A percentile compares a stretch with the other conserved stretches of the same genome.
Evolutionary conservation across 2,888 invertebrate genomes (phyloP).

Genomic region (Steinernema hermaphroditum): DNA sequence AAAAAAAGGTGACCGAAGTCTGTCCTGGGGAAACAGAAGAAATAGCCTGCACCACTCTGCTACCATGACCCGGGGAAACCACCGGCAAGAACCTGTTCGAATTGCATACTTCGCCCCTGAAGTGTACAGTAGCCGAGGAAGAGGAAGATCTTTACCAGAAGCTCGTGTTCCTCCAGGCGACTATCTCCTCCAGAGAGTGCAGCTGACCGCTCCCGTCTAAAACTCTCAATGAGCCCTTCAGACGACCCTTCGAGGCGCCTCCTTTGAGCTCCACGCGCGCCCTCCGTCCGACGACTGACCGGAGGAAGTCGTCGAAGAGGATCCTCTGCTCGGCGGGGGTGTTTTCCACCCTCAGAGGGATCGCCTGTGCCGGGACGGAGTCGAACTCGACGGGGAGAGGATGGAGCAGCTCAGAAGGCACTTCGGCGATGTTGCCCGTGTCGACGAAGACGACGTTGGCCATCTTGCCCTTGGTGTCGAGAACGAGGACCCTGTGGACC

Average conservation of each 20-base stretch:
- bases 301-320: conserved; percentile 11
- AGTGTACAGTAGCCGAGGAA: not conserved
- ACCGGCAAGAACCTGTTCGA: too few relatives aligned
- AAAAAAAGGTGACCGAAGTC: conserved; percentile 41
- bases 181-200: not conserved
- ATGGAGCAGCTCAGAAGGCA: not conserved
- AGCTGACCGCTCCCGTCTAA: not conserved
- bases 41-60: too few relatives aligned
- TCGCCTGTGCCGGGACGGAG: not conserved
- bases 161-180: not conserved
- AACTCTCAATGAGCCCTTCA: not conserved
- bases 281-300: not conserved
- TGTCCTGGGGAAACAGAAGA: too few relatives aligned
- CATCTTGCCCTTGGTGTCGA: not conserved
- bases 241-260: not conserved
- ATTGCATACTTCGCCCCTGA: not conserved
- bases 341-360: conserved; percentile 2
- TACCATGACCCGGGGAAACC: too few relatives aligned
- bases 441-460: conserved; percentile 4
- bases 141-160: not conserved
- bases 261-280: not conserved
- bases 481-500: not conserved
- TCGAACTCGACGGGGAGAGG: not conserved
- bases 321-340: not conserved
- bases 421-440: not conserved